Evolutionary conservation across 2,797 vertebrate genomes (phyloP).

Genomic region (Pangasius djambal): DNA sequence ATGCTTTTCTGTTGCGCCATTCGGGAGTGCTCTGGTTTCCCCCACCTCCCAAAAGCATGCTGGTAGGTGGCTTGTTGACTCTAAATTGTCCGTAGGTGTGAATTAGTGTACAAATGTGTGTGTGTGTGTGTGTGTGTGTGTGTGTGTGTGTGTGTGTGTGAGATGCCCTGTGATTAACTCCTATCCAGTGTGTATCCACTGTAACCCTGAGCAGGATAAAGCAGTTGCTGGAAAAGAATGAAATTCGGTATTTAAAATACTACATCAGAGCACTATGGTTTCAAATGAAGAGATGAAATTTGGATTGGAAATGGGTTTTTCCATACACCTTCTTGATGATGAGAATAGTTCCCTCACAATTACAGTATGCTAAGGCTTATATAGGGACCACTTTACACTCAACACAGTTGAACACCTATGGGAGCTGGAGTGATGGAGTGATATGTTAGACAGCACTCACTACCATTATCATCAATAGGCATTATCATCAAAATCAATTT

Average conservation of each 20-base stretch:
- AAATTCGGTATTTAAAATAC: slow-evolving; percentile 15
- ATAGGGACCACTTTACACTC: neutral
- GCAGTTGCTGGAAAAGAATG: neutral
- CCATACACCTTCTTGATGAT: slow-evolving; percentile 2
- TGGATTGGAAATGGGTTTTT: slow-evolving; percentile 14
- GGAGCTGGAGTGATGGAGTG: neutral
- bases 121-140: neutral
- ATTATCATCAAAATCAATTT: neutral
- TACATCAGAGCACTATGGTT: slow-evolving; percentile 11
- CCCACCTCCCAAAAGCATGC: neutral
- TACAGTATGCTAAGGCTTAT: neutral
- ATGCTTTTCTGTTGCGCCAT: neutral
- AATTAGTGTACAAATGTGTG: neutral
- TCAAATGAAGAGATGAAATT: slow-evolving; percentile 38
- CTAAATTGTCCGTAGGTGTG: neutral
- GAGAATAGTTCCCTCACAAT: slow-evolving; percentile 11
- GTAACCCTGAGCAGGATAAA: neutral
- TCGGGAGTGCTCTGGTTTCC: neutral
- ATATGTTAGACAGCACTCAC: neutral
- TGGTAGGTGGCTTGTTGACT: neutral
- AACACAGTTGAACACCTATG: neutral
- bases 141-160: neutral
- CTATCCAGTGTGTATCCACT: neutral
- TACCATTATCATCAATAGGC: neutral
- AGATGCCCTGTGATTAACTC: neutral